Percentiles rank a stretch among this genome's conserved stretches.
These are phyloP conservation scores for Galbula dea DNA, from an alignment of 2,113 vertebrate genomes.

Conservation along the genomic window DNA sequence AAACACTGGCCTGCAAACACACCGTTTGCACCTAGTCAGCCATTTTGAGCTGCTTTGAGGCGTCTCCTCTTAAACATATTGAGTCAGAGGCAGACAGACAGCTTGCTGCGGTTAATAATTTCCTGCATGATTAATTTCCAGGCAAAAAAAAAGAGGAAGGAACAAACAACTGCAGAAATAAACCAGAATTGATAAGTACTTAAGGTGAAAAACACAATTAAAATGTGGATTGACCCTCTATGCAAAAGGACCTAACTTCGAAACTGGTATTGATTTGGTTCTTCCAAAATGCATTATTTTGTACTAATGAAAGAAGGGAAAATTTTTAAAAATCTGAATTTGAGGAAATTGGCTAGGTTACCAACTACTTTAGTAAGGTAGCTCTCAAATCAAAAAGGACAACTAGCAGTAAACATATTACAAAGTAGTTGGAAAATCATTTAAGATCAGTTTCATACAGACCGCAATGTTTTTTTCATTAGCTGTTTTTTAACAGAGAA, in stretches of 20 bases:
- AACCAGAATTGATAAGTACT: slow-evolving; percentile 13
- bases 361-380: background rate
- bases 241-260: background rate
- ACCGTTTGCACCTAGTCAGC: background rate
- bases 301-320: background rate
- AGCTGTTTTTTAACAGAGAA: background rate
- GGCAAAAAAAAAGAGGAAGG: slow-evolving; percentile 52
- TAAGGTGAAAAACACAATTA: background rate
- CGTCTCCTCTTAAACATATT: background rate
- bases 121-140: slow-evolving; percentile 79
- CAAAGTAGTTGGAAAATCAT: background rate
- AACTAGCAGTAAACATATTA: background rate
- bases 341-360: background rate
- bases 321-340: background rate
- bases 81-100: slow-evolving; percentile 69
- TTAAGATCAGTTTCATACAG: background rate
- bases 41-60: slow-evolving; percentile 51
- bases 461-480: background rate
- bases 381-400: background rate
- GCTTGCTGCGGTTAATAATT: slow-evolving; percentile 72
- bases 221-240: background rate
- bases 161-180: slow-evolving; percentile 48
- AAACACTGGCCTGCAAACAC: background rate
- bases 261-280: background rate
- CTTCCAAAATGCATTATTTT: background rate